Evolutionary conservation across 2,113 vertebrate genomes (phyloP), one percentile per base, ranked within the genome.

Genomic region (Protobothrops mucrosquamatus): DNA sequence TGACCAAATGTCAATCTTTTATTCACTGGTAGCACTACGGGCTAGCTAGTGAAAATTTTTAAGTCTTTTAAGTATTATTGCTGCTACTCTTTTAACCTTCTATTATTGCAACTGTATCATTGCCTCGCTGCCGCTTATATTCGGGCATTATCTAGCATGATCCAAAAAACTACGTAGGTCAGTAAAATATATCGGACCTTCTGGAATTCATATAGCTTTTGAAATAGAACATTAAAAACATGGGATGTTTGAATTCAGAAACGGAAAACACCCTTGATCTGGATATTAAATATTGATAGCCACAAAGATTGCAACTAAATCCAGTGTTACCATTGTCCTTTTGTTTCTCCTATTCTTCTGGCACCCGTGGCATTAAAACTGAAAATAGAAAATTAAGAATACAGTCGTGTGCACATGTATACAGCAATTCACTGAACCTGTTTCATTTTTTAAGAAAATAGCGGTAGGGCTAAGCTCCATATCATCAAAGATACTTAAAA

Each of bases 1-100:
- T 99, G 98, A 99, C 98, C 98, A 98, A 97, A 97, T 97, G 97
- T 98, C 98, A 98, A 97, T 97, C 97, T 97, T 94, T 92, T 97
- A 96, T 97, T 97, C 96, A 97, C 96, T 97, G 96, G 92, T 95
- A 95, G 97, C 94, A 2, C 94, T 95, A 94, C 92, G 96, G 97
- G 95, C 94, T 93, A 95, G 95, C 95, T 96, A 97, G 96, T 96
- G 94, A 97, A 97, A 97, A 97, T 96, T 96, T 95, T 51, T 51
- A 51, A 96, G 91, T 96, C 96, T 96, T 97, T 97, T 97, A 92
- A 94, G 96, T 96, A 94, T 97, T 96, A 96, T 9, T 95, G 93
- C 92, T 95, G 95, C 89, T 95, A 91, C n/a, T 95, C 94, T 93
- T 96, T 96, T 96, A 94, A 95, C 93, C 95, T 95, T 93, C 92